These are phyloP conservation scores for Harlomillsia oculata DNA, from an alignment of 1,140 invertebrate genomes.

Conservation along the genomic window DNA sequence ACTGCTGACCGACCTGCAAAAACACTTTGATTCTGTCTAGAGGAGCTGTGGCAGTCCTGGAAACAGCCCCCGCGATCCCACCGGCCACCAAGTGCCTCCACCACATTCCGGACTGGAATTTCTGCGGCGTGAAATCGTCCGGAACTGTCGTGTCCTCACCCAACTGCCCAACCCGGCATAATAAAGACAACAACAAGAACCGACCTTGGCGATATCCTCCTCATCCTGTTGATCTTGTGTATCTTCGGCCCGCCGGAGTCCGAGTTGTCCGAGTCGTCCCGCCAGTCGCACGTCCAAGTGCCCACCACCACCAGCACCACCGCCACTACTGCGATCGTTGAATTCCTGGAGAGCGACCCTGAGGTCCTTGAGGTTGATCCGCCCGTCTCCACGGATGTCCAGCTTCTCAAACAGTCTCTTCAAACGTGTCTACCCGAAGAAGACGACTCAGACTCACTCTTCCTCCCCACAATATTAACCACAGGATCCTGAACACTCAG, in stretches of 20 bases:
- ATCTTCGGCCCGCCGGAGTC: too few relatives aligned
- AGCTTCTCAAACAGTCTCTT: conserved; percentile 45
- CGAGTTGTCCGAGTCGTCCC: too few relatives aligned
- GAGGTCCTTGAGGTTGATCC: conserved; percentile 41
- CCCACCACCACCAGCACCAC: too few relatives aligned
- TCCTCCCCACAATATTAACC: too few relatives aligned
- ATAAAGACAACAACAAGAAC: conserved; percentile 63
- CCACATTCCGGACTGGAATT: conserved; percentile 92
- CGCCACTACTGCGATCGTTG: too few relatives aligned
- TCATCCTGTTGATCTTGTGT: neutral
- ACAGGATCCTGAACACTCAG: too few relatives aligned
- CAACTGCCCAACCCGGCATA: conserved; percentile 97
- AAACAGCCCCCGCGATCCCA: conserved; percentile 89
- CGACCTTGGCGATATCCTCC: conserved; percentile 46
- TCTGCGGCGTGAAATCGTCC: conserved; percentile 90
- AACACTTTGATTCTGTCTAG: conserved; percentile 96
- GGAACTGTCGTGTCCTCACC: conserved; percentile 93
- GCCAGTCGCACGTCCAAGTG: too few relatives aligned
- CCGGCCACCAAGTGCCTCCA: conserved; percentile 95
- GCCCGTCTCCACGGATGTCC: conserved; percentile 50
- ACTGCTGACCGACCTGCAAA: too few relatives aligned
- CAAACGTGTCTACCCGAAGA: too few relatives aligned
- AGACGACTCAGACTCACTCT: too few relatives aligned
- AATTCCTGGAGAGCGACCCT: neutral
- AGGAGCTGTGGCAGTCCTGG: conserved; percentile 91